Conservation (phyloP, 1,140 invertebrate genomes). For the Vollenhovia emeryi region DNA sequence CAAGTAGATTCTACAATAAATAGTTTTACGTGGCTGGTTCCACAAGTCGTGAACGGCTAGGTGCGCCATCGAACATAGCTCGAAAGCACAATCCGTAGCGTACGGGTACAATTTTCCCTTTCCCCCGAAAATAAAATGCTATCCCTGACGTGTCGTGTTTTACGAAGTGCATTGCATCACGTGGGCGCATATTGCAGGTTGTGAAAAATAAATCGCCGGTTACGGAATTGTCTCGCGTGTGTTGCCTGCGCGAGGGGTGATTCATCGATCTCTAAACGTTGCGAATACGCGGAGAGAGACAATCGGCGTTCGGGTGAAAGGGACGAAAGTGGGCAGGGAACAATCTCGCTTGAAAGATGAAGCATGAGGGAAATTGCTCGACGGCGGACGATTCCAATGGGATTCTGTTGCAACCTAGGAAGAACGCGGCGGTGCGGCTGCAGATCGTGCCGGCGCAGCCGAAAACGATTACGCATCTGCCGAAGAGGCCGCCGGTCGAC, state of each 20-base stretch:
- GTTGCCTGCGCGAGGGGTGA: slow-evolving; percentile 3
- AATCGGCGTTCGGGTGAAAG: too few species aligned
- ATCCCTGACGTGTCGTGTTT: not conserved
- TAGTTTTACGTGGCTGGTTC: not conserved
- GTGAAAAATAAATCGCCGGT: slow-evolving; percentile 49
- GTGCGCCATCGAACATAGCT: too few species aligned
- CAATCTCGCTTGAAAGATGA: slow-evolving; percentile 75
- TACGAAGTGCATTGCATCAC: not conserved
- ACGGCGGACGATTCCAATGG: slow-evolving; percentile 79
- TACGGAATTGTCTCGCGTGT: not conserved
- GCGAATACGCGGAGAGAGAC: too few species aligned
- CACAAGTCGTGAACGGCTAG: too few species aligned
- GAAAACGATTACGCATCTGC: slow-evolving; percentile 93
- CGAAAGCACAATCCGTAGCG: too few species aligned
- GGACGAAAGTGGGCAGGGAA: not conserved
- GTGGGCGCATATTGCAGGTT: slow-evolving; percentile 60
- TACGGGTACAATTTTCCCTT: not conserved
- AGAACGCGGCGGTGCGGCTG: slow-evolving; percentile 86
- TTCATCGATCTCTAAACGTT: not conserved
- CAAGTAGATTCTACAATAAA: too few species aligned
- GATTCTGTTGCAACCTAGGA: slow-evolving; percentile 85
- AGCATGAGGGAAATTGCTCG: slow-evolving; percentile 82
- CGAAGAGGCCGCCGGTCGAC: slow-evolving; percentile 94
- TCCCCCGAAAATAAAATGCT: not conserved
- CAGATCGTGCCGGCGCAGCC: slow-evolving; percentile 89